Evolutionary conservation across 1,140 invertebrate species (phyloP).

Genomic region (Drosophila arizonae): DNA sequence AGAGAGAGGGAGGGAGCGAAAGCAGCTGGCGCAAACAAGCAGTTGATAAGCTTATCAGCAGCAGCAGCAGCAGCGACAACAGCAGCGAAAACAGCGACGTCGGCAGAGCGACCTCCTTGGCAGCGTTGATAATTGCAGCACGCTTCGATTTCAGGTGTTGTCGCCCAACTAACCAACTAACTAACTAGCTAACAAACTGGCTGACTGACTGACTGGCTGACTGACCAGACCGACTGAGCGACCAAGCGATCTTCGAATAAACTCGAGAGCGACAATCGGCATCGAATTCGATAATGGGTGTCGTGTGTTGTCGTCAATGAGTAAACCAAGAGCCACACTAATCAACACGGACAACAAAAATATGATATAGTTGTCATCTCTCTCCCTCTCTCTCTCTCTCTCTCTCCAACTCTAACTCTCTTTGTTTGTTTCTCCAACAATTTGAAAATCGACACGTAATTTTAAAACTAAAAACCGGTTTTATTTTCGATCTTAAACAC

Average conservation of each 20-base stretch:
- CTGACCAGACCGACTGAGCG: not conserved
- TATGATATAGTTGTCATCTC: conserved; percentile 1
- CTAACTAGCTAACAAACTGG: not conserved
- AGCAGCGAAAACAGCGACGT: not conserved
- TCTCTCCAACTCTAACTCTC: not conserved
- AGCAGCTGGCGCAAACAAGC: conserved; percentile 16
- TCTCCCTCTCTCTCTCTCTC: conserved; percentile 7
- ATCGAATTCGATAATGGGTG: conserved; percentile 22
- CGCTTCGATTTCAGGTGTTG: conserved; percentile 26
- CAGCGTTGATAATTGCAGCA: conserved; percentile 26
- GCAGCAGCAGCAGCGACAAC: not conserved
- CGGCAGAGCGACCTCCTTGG: not conserved
- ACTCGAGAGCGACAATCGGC: conserved; percentile 6
- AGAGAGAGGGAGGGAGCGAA: conserved; percentile 9
- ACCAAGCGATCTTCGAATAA: not conserved
- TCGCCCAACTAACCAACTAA: not conserved
- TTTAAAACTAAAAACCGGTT: conserved; percentile 61
- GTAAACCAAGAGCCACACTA: conserved; percentile 13
- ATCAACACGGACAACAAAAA: conserved; percentile 30
- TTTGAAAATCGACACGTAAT: conserved; percentile 42
- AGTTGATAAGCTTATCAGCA: conserved; percentile 73
- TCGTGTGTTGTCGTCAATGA: conserved; percentile 10
- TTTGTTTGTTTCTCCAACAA: conserved; percentile 35
- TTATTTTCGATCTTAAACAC: conserved; percentile 31
- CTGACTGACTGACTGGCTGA: not conserved